Base-by-base conservation (phyloP, 2,888 invertebrate species). In the Ophion ventricosus region DNA sequence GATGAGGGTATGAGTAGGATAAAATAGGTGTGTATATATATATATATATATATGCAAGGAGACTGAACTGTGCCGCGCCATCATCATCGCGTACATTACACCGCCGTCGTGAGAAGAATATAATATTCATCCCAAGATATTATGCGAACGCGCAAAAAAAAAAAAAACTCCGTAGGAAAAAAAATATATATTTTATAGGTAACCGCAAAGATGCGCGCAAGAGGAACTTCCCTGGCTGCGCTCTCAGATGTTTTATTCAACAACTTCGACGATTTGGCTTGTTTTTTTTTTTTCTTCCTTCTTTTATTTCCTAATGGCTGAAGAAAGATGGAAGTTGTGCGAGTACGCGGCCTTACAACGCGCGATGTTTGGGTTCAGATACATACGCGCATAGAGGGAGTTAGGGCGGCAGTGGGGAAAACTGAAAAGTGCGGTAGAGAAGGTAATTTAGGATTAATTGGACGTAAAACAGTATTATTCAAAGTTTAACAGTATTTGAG, bases 101-200 rank as follows among this genome's bases (percentile, higher is more conserved):
- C 72, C 76, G 56, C 69, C 82, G 80, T 85, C 85, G 81, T 86
- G 85, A 85, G 86, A 35, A 85, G 80, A 77, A 82, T 83, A 86
- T 85, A 78, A 86, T 86, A 87, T 84, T 85, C 87, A 86, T 83
- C 61, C 64, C 69, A 77, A 80, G 57, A 78, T 64, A 57, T 54
- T 40, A 72, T 72, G 56, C 63, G 56, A 70, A 63, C 11, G 64
- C 49, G 14, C 54, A 79, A 79, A 70, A 35, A 29, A 35, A 35
- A 35, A 35, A 29, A 35, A 35, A 35, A 5, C 35, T 35, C 1
- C 8, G 35, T 8, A 8, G 35, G 8, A 35, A 35, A 7, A 11
- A n/a, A 4, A 66, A 56, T 40, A 35, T 64, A 75, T 17, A 57
- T 49, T 40, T 40, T 35, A 35, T 35, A 43, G 29, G 26, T 49